These are phyloP conservation scores for Varanus salvator DNA, from an alignment of 2,113 vertebrate genomes.

Conservation along the genomic window DNA sequence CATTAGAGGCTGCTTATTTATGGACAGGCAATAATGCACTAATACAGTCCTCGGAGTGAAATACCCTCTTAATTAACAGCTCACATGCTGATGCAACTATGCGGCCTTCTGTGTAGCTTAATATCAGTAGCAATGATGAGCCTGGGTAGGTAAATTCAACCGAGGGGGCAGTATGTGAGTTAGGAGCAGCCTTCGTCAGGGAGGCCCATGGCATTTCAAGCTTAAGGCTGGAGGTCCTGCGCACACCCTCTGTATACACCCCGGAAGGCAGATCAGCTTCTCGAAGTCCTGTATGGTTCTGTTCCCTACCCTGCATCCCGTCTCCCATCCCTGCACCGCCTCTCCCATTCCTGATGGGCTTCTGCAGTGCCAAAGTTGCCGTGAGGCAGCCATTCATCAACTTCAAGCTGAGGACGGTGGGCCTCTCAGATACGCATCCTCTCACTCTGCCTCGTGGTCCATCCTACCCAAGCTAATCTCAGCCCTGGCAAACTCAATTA, in stretches of 20 bases:
- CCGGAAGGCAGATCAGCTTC: neutral
- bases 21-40: neutral
- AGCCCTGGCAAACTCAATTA: neutral
- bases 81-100: neutral
- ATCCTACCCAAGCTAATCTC: neutral
- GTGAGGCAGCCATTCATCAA: neutral
- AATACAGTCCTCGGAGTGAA: constrained; percentile 5
- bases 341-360: too few species aligned
- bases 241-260: fast-evolving
- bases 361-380: neutral
- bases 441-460: neutral
- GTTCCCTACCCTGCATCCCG: neutral
- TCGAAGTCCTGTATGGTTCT: neutral
- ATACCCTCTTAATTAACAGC: constrained; percentile 1
- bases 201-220: neutral
- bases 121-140: constrained; percentile 10
- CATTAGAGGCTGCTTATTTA: constrained; percentile 22
- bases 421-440: too few species aligned
- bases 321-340: neutral
- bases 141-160: neutral
- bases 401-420: neutral
- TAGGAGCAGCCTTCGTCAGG: neutral
- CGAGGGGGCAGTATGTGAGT: neutral
- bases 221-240: constrained; percentile 10
- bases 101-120: constrained; percentile 23